Evolutionary conservation across 2,113 vertebrate genomes (phyloP).

Genomic region (Mandrillus leucophaeus): DNA sequence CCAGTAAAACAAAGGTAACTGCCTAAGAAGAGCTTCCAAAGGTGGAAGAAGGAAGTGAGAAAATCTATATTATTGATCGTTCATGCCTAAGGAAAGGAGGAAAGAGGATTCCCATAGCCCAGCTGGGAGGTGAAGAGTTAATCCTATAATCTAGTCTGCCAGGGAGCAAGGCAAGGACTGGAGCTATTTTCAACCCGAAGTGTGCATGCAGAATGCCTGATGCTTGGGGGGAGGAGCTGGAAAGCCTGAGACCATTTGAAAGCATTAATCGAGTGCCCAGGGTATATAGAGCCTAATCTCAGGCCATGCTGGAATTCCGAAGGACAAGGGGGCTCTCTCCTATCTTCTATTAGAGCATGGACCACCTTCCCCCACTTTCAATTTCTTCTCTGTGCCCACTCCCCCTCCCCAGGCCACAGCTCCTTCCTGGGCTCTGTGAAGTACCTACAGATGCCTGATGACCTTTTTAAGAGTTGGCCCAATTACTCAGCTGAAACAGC

Average conservation of each 20-base stretch:
- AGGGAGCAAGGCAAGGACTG: slow-evolving; percentile 3
- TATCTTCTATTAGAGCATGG: neutral
- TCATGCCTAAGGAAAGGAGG: neutral
- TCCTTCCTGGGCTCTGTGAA: neutral
- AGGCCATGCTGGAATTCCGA: neutral
- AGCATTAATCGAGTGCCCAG: neutral
- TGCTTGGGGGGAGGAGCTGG: neutral
- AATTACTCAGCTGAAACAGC: slow-evolving; percentile 26
- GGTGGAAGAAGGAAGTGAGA: neutral
- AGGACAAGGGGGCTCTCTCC: neutral
- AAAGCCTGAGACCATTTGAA: neutral
- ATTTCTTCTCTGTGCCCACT: neutral
- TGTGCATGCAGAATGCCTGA: slow-evolving; percentile 30
- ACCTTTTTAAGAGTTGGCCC: slow-evolving; percentile 58
- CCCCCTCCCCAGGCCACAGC: neutral
- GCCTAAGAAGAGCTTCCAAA: neutral
- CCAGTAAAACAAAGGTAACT: neutral
- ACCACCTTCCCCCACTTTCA: neutral
- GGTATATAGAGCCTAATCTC: neutral
- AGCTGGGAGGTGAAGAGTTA: slow-evolving; percentile 63
- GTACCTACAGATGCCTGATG: slow-evolving; percentile 18
- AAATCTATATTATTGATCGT: slow-evolving; percentile 27
- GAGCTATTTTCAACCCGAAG: slow-evolving; percentile 40
- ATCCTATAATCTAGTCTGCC: slow-evolving; percentile 52
- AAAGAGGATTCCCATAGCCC: neutral